Percentiles rank a stretch among this genome's conserved stretches.
phyloP scores from a whole-genome alignment of 2,797 vertebrate genomes.

The Zonotrichia albicollis region DNA sequence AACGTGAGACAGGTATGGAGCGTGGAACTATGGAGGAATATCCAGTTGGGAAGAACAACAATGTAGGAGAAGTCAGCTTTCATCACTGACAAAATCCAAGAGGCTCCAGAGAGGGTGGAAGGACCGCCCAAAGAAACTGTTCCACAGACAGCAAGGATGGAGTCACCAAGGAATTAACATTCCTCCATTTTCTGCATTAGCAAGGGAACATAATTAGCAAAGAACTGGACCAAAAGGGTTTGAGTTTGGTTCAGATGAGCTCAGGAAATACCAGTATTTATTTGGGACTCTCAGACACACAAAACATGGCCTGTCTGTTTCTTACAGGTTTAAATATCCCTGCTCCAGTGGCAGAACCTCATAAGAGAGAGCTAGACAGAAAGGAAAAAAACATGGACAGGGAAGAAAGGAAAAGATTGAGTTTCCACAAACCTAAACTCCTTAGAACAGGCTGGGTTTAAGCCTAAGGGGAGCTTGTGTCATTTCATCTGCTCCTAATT shows the following conservation, averaged over 20 bases:
- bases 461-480: slow-evolving; percentile 36
- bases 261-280: not conserved
- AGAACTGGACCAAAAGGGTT: not conserved
- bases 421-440: not conserved
- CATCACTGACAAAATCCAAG: not conserved
- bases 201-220: not conserved
- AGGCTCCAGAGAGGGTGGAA: not conserved
- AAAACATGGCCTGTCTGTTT: not conserved
- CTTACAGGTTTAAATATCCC: not conserved
- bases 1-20: rapidly evolving
- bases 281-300: not conserved
- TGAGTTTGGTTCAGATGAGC: not conserved
- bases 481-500: slow-evolving; percentile 51
- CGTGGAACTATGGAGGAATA: not conserved
- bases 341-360: not conserved
- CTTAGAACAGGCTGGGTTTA: not conserved
- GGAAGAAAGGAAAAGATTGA: not conserved
- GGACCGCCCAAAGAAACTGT: not conserved
- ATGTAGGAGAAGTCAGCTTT: not conserved
- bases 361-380: not conserved
- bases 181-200: not conserved
- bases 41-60: not conserved
- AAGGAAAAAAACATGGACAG: not conserved
- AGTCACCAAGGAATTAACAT: not conserved
- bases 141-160: not conserved